Conservation (phyloP, 2,888 invertebrate genomes). For the Ormyrus thymus region DNA sequence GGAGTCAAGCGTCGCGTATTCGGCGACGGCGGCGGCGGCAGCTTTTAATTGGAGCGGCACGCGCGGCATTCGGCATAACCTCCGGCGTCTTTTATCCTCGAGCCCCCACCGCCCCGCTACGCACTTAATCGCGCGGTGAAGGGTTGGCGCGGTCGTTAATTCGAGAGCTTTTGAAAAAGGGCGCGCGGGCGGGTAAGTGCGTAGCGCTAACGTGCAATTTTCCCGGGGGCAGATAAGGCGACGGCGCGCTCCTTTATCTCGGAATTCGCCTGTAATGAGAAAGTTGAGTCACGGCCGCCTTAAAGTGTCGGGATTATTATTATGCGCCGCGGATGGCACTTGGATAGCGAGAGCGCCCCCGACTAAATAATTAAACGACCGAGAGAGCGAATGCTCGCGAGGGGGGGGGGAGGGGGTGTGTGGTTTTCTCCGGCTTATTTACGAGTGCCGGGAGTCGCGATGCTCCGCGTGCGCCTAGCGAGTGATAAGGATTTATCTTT, state of each 20-base stretch:
- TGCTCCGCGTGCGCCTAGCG: no score
- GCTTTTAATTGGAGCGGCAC: conserved; percentile 51
- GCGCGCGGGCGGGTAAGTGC: conserved; percentile 53
- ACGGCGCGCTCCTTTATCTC: conserved; percentile 38
- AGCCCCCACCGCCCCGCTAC: not conserved
- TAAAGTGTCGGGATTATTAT: conserved; percentile 19
- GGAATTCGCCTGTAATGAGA: conserved; percentile 47
- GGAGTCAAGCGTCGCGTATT: conserved; percentile 9
- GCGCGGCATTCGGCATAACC: not conserved
- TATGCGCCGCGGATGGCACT: no score
- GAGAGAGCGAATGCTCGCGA: not conserved
- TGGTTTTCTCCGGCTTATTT: not conserved
- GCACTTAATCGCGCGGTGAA: conserved; percentile 66
- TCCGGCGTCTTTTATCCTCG: conserved; percentile 57
- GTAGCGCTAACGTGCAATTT: conserved; percentile 64
- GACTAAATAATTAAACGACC: not conserved
- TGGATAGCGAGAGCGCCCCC: no score
- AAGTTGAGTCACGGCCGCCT: conserved; percentile 40
- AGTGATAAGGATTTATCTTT: no score
- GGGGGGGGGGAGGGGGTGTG: not conserved
- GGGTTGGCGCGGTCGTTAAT: conserved; percentile 62
- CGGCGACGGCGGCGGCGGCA: not conserved
- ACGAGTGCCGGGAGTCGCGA: not conserved
- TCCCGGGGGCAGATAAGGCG: conserved; percentile 58
- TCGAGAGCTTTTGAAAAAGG: conserved; percentile 53